Evolutionary conservation across 2,888 invertebrate species (phyloP).

Genomic region (Eurytoma adleriae): DNA sequence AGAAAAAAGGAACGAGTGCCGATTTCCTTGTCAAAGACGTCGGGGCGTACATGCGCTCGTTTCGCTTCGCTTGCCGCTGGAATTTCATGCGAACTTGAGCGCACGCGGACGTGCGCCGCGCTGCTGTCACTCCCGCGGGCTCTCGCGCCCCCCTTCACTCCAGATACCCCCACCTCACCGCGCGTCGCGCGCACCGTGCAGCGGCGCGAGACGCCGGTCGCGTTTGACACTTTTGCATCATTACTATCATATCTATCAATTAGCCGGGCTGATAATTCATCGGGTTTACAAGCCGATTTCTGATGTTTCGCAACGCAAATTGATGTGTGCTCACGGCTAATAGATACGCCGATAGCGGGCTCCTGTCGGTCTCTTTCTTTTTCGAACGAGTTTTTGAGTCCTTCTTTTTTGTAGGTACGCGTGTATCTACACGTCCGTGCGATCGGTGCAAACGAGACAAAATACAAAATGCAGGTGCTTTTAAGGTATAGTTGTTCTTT

Average conservation of each 20-base stretch:
- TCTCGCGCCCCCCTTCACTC: slow-evolving; percentile 31
- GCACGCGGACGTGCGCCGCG: neutral
- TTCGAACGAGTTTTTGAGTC: neutral
- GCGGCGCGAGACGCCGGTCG: neutral
- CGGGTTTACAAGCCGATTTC: neutral
- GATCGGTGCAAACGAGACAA: neutral
- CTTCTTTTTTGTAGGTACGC: neutral
- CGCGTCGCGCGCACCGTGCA: neutral
- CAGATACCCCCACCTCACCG: neutral
- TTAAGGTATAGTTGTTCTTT: no score
- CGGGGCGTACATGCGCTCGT: slow-evolving; percentile 24
- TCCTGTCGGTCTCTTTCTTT: neutral
- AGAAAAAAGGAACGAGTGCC: slow-evolving; percentile 25
- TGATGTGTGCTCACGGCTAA: slow-evolving; percentile 2
- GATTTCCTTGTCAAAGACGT: slow-evolving; percentile 44
- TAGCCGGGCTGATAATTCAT: slow-evolving; percentile 24
- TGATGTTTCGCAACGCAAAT: slow-evolving; percentile 7
- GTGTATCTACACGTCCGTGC: no score
- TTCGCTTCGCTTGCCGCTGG: slow-evolving; percentile 46
- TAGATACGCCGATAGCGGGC: neutral
- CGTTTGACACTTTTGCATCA: slow-evolving; percentile 45
- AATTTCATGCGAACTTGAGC: slow-evolving; percentile 45
- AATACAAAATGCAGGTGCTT: neutral
- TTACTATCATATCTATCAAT: slow-evolving; percentile 31
- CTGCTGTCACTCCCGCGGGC: slow-evolving; percentile 5